phyloP scores from a whole-genome alignment of 2,888 invertebrate species.

The Epicampocera succincta region DNA sequence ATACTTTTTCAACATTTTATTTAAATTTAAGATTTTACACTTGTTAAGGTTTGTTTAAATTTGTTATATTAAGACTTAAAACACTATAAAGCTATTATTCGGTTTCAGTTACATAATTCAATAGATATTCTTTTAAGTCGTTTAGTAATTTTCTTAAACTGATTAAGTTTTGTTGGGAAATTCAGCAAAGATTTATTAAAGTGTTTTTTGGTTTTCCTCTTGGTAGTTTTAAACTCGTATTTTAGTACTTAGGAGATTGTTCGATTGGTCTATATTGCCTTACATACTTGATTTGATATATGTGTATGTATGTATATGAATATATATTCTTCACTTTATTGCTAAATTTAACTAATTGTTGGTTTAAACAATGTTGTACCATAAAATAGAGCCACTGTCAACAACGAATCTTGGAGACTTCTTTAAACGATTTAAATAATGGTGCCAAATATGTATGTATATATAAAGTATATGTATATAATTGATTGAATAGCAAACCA shows the following conservation, averaged over 20 bases:
- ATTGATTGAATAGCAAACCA: too few relatives aligned
- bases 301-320: neutral
- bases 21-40: constrained; percentile 8
- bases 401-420: too few relatives aligned
- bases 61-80: constrained; percentile 72
- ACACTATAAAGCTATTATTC: constrained; percentile 79
- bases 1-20: too few relatives aligned
- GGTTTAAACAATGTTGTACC: too few relatives aligned
- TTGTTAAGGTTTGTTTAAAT: constrained; percentile 35
- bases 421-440: too few relatives aligned
- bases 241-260: constrained; percentile 64
- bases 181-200: constrained; percentile 62
- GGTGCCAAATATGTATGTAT: too few relatives aligned
- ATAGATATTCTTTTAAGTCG: constrained; percentile 37
- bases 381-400: too few relatives aligned
- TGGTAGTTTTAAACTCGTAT: constrained; percentile 47
- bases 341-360: too few relatives aligned
- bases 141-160: constrained; percentile 34
- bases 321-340: neutral
- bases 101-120: constrained; percentile 74
- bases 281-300: constrained; percentile 54
- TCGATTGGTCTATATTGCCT: constrained; percentile 65
- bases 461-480: too few relatives aligned
- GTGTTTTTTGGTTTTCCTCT: constrained; percentile 10
- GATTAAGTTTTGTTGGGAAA: constrained; percentile 34